These are phyloP conservation scores for Eudasyphora cyanicolor DNA, from an alignment of 2,888 invertebrate genomes.

Conservation along the genomic window DNA sequence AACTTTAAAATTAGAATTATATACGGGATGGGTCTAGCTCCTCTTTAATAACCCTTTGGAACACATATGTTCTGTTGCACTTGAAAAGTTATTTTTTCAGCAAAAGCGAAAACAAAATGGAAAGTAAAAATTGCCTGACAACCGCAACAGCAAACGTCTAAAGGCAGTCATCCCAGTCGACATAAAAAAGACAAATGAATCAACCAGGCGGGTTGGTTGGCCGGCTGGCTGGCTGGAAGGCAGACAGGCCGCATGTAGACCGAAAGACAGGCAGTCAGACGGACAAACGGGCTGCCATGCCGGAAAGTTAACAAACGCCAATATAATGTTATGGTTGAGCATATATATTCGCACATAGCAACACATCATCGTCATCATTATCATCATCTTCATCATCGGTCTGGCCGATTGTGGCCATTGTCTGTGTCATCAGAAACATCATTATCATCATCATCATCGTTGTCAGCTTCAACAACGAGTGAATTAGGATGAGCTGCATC, in stretches of 20 bases:
- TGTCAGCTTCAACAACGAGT: background rate
- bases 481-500: background rate
- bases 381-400: background rate
- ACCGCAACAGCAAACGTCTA: background rate
- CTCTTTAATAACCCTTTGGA: no score
- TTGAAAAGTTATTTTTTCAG: constrained; percentile 43
- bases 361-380: constrained; percentile 24
- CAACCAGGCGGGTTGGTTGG: background rate
- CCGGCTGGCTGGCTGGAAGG: constrained; percentile 33
- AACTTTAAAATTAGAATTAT: no score
- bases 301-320: constrained; percentile 32
- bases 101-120: constrained; percentile 62
- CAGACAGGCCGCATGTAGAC: background rate
- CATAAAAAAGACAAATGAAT: constrained; percentile 26
- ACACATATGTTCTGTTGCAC: constrained; percentile 27
- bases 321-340: constrained; percentile 22
- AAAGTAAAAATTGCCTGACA: constrained; percentile 49
- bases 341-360: constrained; percentile 32
- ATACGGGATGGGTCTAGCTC: no score
- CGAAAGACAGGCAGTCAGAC: constrained; percentile 38
- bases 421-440: background rate
- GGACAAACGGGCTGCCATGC: constrained; percentile 4
- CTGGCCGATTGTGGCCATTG: background rate
- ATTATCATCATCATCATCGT: background rate
- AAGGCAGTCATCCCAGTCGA: constrained; percentile 20